Conservation (phyloP, 2,888 invertebrate species). For the Monochamus alternatus region DNA sequence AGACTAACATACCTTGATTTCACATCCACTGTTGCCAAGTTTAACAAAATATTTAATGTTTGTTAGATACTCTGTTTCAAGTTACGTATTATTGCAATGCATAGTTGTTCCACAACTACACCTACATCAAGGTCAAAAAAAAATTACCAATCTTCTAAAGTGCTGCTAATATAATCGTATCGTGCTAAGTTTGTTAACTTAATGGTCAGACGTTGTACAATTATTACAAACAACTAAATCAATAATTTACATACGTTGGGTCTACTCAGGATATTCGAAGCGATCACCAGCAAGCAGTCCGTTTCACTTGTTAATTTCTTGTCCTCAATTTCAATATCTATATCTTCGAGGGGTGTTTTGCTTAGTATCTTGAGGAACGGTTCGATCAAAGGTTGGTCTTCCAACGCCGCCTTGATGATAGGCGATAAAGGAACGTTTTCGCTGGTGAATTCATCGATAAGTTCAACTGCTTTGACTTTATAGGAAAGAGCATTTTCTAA, state of each 20-base stretch:
- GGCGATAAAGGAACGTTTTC: slow-evolving; percentile 73
- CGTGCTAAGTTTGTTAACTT: too few relatives aligned
- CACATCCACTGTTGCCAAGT: too few relatives aligned
- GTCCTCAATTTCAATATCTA: slow-evolving; percentile 75
- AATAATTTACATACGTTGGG: slow-evolving; percentile 60
- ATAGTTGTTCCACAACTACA: too few relatives aligned
- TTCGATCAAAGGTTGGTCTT: slow-evolving; percentile 81
- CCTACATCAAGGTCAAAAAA: too few relatives aligned
- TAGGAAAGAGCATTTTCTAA: slow-evolving; percentile 77
- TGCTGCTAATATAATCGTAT: too few relatives aligned
- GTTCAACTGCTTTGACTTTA: slow-evolving; percentile 71
- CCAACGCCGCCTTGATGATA: slow-evolving; percentile 75
- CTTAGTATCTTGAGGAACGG: slow-evolving; percentile 76
- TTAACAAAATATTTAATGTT: too few relatives aligned
- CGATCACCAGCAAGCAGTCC: slow-evolving; percentile 59
- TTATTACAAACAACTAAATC: not conserved
- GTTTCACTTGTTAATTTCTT: slow-evolving; percentile 72
- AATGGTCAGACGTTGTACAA: too few relatives aligned
- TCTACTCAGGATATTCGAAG: slow-evolving; percentile 70
- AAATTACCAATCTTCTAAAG: too few relatives aligned
- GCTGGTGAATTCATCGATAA: slow-evolving; percentile 57
- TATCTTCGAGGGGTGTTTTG: slow-evolving; percentile 57
- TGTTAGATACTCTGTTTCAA: too few relatives aligned
- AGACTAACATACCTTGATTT: too few relatives aligned
- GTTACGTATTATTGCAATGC: too few relatives aligned